Evolutionary conservation across 2,113 vertebrate species (phyloP), one percentile per base, ranked within the genome.

Genomic region (Dolichallabes microphthalmus): DNA sequence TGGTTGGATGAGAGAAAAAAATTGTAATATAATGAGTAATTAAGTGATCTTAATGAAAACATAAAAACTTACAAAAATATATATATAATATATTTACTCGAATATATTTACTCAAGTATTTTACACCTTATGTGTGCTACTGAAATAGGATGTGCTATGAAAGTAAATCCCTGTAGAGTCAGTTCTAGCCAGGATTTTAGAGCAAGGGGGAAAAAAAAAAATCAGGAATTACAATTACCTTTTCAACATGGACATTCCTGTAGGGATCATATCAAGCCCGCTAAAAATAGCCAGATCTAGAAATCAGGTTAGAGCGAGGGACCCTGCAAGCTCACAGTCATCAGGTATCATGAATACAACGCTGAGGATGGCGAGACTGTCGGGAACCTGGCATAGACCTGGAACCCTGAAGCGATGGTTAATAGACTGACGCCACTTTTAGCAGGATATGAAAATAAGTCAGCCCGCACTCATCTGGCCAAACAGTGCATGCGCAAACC

Each of bases 201-300:
- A 50, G 15, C 52, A 22, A 64, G n/a, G 1, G 25, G 10, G 5
- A 45, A 45, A 45, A 45, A 45, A 27, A 52, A 27, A 84, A 55
- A 45, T 17, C 27, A 11, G 53, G 84, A 63, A 52, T 75, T 63
- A 75, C 57, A 75, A 82, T 81, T 64, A 80, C 87, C 22, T 88
- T 66, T 74, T 80, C 53, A 30, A 82, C 64, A 63, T 57, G 27
- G 52, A 69, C 69, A 58, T 45, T 73, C 87, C 75, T 69, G 25
- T 35, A 19, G 55, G 84, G 58, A 75, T 83, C 66, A 80, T 80
- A 88, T 88, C 80, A 86, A 80, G 84, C 73, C 13, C 0, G 2
- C 84, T 88, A 88, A 86, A 88, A 84, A 88, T 88, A 88, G 66
- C 81, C 81, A 50, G 13, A 75, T 60, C 60, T 78, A 66, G 75